Evolutionary conservation across 2,797 vertebrate species (phyloP).

Genomic region (Leptodactylus fallax): DNA sequence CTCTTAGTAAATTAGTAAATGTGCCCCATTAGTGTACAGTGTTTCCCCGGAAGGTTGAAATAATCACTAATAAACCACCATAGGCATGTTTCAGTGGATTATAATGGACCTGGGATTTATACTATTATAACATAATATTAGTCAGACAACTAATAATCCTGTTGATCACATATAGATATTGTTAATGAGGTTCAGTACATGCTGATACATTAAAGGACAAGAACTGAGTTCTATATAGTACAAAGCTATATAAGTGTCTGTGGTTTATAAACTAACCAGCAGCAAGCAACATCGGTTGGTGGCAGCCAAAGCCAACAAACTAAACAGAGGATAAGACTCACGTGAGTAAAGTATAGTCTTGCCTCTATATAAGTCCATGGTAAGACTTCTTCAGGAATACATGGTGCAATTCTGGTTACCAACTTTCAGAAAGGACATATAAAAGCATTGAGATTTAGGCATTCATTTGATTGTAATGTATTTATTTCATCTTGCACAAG

Average conservation of each 20-base stretch:
- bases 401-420: conserved; percentile 38
- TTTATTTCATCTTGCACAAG: not conserved
- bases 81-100: no score
- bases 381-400: conserved; percentile 30
- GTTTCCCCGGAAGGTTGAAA: no score
- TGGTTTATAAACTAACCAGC: conserved; percentile 8
- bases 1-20: no score
- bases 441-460: conserved; percentile 12
- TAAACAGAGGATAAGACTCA: conserved; percentile 35
- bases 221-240: no score
- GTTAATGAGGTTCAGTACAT: not conserved
- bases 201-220: not conserved
- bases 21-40: no score
- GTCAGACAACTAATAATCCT: not conserved
- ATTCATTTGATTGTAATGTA: not conserved
- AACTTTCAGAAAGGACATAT: conserved; percentile 37
- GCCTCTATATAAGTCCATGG: conserved; percentile 46
- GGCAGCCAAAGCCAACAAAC: conserved; percentile 32
- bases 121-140: not conserved
- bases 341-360: conserved; percentile 38
- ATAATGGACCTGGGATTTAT: not conserved
- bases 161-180: not conserved
- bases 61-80: no score
- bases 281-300: conserved; percentile 7
- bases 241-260: not conserved